Base-by-base conservation (phyloP, 2,888 invertebrate species). In the Bhutanitis thaidina region DNA sequence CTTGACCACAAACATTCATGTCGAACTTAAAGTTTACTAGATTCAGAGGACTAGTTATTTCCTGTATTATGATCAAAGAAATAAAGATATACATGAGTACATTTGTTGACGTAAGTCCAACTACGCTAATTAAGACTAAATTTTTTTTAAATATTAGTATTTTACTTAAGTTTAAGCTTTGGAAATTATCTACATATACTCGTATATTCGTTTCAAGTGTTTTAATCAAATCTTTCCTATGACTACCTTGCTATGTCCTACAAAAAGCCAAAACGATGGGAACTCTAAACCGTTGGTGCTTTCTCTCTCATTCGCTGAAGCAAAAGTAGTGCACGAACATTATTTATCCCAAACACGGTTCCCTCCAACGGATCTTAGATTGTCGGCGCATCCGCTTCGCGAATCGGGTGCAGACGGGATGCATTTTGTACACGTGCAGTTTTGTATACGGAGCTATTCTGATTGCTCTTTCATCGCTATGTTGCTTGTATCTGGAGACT, bases 311-410 rank as follows among this genome's bases (percentile, higher is more conserved):
- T 12, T 13, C 43, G 35, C 13, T 27, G 16, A 38, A 29, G 49
- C 37, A 49, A 43, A 43, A 50, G 50, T 36, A 46, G 41, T 29
- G 32, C 36, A 13, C 37, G 25, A 16, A 43, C 46, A 41, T 46
- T 52, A 54, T 54, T 54, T 54, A 55, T 55, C 55, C 55, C 49
- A 54, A 54, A 49, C 54, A 39, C 49, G 54, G 44, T 41, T 51
- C 32, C 35, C 43, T 39, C 49, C 43, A 39, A 46, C 62, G 69
- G 64, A 65, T 64, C 60, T 46, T 14, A 57, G 66, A 67, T 64
- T 68, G 71, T 64, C 67, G 65, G 61, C 49, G 47, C 64, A 65
- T 74, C 71, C 73, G 71, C 51, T 53, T 48, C 49, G 41, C 25
- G 54, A 49, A 46, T 43, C 46, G 41, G 36, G 36, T 44, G 40